These are phyloP conservation scores for Moxostoma hubbsi DNA, from an alignment of 2,797 vertebrate species.

Conservation along the genomic window DNA sequence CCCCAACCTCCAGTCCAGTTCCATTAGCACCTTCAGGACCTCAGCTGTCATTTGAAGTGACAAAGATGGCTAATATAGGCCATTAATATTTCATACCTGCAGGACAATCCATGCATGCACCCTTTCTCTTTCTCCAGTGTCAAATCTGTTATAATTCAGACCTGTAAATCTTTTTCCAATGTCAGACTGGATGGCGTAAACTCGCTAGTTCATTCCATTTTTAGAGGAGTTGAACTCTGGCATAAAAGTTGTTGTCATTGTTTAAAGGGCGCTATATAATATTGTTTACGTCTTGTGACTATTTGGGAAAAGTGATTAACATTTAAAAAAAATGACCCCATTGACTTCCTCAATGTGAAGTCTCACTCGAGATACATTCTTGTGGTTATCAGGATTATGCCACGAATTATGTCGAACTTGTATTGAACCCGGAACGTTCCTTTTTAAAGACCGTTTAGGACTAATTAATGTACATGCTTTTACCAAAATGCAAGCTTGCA, in stretches of 20 bases:
- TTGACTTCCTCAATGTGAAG: too few species aligned
- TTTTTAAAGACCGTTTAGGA: too few species aligned
- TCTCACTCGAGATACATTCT: too few species aligned
- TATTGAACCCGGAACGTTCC: background rate
- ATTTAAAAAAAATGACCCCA: too few species aligned
- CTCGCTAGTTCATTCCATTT: slow-evolving; percentile 15
- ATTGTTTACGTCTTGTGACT: too few species aligned
- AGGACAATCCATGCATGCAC: slow-evolving; percentile 64
- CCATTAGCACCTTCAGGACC: slow-evolving; percentile 87
- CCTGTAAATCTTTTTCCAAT: slow-evolving; percentile 7
- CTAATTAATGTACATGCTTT: too few species aligned
- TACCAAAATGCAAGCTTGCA: too few species aligned
- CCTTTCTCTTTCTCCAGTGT: slow-evolving; percentile 34
- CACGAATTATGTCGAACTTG: background rate
- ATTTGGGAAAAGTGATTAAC: too few species aligned
- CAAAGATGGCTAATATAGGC: slow-evolving; percentile 90
- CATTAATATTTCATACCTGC: slow-evolving; percentile 94
- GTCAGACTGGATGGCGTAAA: slow-evolving; percentile 8
- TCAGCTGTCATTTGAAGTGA: slow-evolving; percentile 87
- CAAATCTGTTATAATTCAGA: slow-evolving; percentile 28
- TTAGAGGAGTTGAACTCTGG: slow-evolving; percentile 8
- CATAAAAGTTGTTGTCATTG: background rate
- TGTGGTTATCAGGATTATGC: background rate
- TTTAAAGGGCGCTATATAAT: too few species aligned
- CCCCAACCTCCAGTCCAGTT: slow-evolving; percentile 65